Evolutionary conservation across 2,888 invertebrate species (phyloP).

Genomic region (Drosophila meridionalis): DNA sequence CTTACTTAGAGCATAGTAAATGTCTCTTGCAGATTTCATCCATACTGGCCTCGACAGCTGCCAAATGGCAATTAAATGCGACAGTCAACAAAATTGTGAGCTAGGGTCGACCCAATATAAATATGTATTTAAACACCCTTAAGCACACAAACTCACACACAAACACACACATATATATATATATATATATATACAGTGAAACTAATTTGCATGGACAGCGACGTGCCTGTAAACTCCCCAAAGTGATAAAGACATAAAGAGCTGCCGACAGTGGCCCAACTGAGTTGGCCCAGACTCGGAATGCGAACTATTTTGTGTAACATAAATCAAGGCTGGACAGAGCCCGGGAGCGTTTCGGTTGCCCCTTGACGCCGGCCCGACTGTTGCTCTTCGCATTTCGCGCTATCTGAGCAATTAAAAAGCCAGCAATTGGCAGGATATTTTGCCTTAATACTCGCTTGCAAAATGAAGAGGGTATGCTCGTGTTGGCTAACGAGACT

Average conservation of each 20-base stretch:
- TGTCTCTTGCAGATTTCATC: conserved; percentile 29
- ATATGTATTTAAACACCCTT: conserved; percentile 48
- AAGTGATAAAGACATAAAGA: conserved; percentile 66
- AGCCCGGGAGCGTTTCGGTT: conserved; percentile 23
- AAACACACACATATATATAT: not conserved
- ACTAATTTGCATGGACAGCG: conserved; percentile 54
- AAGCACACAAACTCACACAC: conserved; percentile 17
- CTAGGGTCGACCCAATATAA: conserved; percentile 29
- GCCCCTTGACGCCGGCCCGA: conserved; percentile 3
- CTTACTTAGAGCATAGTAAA: conserved; percentile 1
- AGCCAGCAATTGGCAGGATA: conserved; percentile 17
- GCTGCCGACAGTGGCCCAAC: conserved; percentile 34
- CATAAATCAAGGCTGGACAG: conserved; percentile 55
- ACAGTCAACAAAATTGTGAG: conserved; percentile 39
- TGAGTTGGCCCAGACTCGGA: conserved; percentile 21
- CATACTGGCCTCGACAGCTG: conserved; percentile 16
- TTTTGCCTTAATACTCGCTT: not conserved
- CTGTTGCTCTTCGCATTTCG: conserved; percentile 27
- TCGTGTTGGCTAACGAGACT: not conserved
- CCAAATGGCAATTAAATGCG: conserved; percentile 54
- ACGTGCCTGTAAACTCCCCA: conserved; percentile 51
- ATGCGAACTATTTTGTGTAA: conserved; percentile 57
- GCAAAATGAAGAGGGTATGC: not conserved
- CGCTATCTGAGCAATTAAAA: conserved; percentile 61
- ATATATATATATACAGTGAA: conserved; percentile 2